Base-by-base conservation (phyloP, 2,113 vertebrate genomes). In the Litocranius walleri region DNA sequence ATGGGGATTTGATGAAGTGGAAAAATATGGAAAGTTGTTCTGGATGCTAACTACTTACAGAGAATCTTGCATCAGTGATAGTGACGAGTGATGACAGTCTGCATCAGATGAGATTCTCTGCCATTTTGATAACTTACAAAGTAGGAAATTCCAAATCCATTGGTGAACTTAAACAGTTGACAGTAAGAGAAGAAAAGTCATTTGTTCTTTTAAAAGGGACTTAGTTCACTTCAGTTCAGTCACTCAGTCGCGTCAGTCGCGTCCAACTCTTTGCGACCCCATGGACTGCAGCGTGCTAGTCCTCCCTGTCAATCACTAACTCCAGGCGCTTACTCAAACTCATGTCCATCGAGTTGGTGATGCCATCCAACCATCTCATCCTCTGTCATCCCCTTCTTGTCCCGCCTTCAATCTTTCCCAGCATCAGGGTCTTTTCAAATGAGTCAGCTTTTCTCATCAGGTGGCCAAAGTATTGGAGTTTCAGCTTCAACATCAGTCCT, bases 1-100 rank as follows among this genome's bases (percentile, higher is more conserved):
- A 94, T 97, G 95, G 25, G 57, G 48, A 78, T 61, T 88, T 89
- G 78, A 97, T 97, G 97, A 91, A 83, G 90, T 93, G 71, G 92
- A 94, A 96, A 95, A 84, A 94, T 85, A 80, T 8, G 43, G 92
- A 80, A 95, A 96, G 48, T 57, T 94, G 36, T 71, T 82, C 29
- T 61, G 33, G 88, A 95, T 89, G 86, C 67, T 67, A 59, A 1
- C 12, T 95, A 16, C 59, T 86, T 89, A 30, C 11, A 16, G 40
- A 61, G 36, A 67, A 16, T 71, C 23, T n/a, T 92, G 81, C 30
- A 36, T 81, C 21, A 13, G 2, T 12, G 77, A 48, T n/a, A 67
- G 67, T 57, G 77, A 85, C n/a, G 27, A n/a, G 64, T 48, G 71
- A 67, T 17, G 54, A 45, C 77, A 71, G 83, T 45, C 12, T 52